These are phyloP conservation scores for Phorcus lineatus DNA, from an alignment of 2,888 invertebrate genomes.

Conservation along the genomic window DNA sequence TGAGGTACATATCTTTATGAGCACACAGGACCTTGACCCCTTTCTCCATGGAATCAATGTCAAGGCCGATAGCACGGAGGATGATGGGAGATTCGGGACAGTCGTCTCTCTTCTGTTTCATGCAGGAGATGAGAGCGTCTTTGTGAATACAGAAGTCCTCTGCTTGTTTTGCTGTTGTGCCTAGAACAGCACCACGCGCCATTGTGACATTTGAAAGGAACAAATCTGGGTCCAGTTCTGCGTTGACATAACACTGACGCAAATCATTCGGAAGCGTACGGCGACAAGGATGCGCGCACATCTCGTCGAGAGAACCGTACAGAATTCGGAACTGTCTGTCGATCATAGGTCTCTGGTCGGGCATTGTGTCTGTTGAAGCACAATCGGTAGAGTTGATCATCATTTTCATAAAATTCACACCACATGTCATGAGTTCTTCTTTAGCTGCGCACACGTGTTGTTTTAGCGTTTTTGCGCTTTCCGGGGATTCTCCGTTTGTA, in stretches of 20 bases:
- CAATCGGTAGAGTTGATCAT: background rate
- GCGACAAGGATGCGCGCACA: conserved; percentile 33
- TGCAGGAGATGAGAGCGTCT: conserved; percentile 34
- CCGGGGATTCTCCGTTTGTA: background rate
- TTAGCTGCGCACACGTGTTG: background rate
- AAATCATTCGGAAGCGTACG: conserved; percentile 30
- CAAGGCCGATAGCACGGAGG: conserved; percentile 31
- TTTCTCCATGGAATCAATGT: conserved; percentile 37
- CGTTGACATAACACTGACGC: conserved; percentile 31
- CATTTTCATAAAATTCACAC: conserved; percentile 9
- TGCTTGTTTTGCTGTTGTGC: conserved; percentile 32
- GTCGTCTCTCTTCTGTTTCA: conserved; percentile 29
- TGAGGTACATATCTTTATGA: conserved; percentile 24
- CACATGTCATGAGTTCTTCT: background rate
- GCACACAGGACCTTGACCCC: conserved; percentile 36
- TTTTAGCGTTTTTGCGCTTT: background rate
- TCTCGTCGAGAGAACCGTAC: background rate
- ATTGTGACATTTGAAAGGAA: conserved; percentile 41
- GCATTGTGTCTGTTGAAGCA: background rate
- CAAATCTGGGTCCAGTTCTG: conserved; percentile 34
- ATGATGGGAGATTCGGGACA: conserved; percentile 39
- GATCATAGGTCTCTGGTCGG: conserved; percentile 5
- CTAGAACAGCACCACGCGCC: conserved; percentile 38
- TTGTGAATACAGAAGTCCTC: conserved; percentile 36
- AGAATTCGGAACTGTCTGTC: conserved; percentile 19